Conservation (phyloP, 2,888 invertebrate species). For the Esperia sulphurella region DNA sequence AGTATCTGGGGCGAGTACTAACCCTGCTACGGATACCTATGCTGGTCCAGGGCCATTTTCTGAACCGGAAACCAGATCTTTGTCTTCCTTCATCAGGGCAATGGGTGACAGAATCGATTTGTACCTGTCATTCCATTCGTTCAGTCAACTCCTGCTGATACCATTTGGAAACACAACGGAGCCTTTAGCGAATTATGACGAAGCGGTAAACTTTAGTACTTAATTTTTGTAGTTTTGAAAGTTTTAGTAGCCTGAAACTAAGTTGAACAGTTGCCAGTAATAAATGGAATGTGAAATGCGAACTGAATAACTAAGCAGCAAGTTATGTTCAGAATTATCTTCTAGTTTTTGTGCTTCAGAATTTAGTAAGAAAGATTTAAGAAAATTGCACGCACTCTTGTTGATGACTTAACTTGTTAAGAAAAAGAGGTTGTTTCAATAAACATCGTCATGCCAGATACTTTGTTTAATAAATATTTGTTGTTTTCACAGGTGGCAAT, state of each 20-base stretch:
- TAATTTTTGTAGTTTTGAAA: slow-evolving; percentile 3
- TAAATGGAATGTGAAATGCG: slow-evolving; percentile 6
- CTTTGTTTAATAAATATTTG: no score
- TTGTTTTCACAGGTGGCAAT: slow-evolving; percentile 37
- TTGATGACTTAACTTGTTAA: no score
- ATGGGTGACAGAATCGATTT: slow-evolving; percentile 73
- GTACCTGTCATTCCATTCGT: slow-evolving; percentile 87
- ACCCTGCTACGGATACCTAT: slow-evolving; percentile 81
- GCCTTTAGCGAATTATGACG: slow-evolving; percentile 78
- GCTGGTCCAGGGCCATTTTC: slow-evolving; percentile 85
- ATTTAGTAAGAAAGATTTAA: no score
- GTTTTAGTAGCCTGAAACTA: slow-evolving; percentile 7
- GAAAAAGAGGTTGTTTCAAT: no score
- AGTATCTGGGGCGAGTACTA: slow-evolving; percentile 75
- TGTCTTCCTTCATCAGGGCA: slow-evolving; percentile 74
- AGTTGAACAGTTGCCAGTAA: slow-evolving; percentile 8
- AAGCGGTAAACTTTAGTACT: slow-evolving; percentile 62
- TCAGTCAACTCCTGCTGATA: slow-evolving; percentile 83
- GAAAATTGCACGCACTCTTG: no score
- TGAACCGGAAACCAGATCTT: slow-evolving; percentile 80
- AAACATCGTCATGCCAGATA: no score
- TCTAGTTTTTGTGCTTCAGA: no score
- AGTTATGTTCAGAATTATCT: not conserved
- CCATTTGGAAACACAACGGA: slow-evolving; percentile 84
- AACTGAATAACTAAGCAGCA: slow-evolving; percentile 1